phyloP scores from a whole-genome alignment of 2,113 vertebrate genomes.

The Nymphicus hollandicus region DNA sequence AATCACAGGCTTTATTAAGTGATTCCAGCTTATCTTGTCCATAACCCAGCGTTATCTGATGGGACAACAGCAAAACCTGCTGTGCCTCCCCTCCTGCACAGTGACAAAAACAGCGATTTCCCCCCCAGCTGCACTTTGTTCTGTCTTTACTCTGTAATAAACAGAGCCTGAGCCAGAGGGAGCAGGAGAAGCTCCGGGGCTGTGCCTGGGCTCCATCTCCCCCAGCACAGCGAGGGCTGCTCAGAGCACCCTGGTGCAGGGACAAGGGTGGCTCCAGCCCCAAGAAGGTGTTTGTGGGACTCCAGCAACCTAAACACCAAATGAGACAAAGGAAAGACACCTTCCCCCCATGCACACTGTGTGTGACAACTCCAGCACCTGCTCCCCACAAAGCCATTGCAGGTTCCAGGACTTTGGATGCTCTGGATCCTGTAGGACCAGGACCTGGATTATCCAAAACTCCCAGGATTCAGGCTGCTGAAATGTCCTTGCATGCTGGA shows the following conservation, averaged over 20 bases:
- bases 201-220: background rate
- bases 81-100: background rate
- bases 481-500: accelerated
- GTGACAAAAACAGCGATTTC: background rate
- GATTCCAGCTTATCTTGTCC: background rate
- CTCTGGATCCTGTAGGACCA: background rate
- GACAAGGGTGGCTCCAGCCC: background rate
- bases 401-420: background rate
- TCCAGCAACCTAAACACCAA: background rate
- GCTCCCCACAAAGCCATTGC: background rate
- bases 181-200: background rate
- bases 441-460: accelerated
- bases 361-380: background rate
- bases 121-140: background rate
- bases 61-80: background rate
- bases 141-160: no score
- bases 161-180: background rate
- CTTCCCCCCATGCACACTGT: accelerated
- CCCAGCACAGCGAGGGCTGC: background rate
- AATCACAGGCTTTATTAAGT: background rate
- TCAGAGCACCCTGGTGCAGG: background rate
- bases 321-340: no score
- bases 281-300: background rate
- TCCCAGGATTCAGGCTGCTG: background rate
- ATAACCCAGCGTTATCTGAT: background rate